Evolutionary conservation across 2,888 invertebrate genomes (phyloP).

Genomic region (Trissonchulus sp.): DNA sequence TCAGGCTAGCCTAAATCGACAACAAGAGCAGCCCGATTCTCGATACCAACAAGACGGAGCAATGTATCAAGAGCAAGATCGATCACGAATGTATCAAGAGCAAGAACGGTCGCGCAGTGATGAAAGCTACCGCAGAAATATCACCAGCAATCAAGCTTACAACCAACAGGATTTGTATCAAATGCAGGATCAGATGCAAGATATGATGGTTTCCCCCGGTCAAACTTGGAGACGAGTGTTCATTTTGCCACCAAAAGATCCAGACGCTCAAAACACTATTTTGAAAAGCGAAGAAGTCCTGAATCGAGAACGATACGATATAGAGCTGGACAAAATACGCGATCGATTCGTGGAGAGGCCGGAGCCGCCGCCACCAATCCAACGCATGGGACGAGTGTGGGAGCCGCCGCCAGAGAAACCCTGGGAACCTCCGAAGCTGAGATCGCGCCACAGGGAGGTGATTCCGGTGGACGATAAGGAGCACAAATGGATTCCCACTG

Average conservation of each 20-base stretch:
- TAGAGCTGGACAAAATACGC: neutral
- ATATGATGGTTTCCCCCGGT: neutral
- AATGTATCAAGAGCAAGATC: neutral
- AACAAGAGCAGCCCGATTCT: neutral
- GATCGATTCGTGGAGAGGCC: slow-evolving; percentile 16
- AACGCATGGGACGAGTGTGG: slow-evolving; percentile 46
- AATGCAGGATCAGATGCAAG: neutral
- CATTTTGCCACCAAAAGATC: slow-evolving; percentile 1
- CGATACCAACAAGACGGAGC: no score
- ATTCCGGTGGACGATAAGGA: slow-evolving; percentile 35
- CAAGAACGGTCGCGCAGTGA: neutral
- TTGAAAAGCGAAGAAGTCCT: slow-evolving; percentile 47
- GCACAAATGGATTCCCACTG: slow-evolving; percentile 46
- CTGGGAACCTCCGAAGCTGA: slow-evolving; percentile 38
- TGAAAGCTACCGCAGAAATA: neutral
- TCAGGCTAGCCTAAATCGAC: neutral
- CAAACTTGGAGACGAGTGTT: slow-evolving; percentile 9
- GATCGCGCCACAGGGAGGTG: neutral
- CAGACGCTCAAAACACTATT: slow-evolving; percentile 45
- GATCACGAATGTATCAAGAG: neutral
- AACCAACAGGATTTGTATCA: neutral
- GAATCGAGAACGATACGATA: slow-evolving; percentile 15
- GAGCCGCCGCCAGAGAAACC: slow-evolving; percentile 51
- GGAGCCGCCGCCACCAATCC: slow-evolving; percentile 34
- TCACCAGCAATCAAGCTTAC: slow-evolving; percentile 13